These are phyloP conservation scores for Leptodactylus fallax DNA, from an alignment of 2,797 vertebrate species.

Conservation along the genomic window DNA sequence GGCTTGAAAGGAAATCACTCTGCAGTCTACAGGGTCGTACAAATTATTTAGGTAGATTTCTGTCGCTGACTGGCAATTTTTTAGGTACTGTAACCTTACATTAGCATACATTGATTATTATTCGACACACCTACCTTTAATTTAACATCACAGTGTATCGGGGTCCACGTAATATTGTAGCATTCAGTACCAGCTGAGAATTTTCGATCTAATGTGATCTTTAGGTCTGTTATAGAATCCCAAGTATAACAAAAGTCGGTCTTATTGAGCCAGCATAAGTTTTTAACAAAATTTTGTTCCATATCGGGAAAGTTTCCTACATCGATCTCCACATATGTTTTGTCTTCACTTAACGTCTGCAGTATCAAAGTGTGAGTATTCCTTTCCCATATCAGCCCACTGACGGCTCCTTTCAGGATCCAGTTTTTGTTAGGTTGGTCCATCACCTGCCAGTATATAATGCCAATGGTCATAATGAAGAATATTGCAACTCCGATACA, in stretches of 20 bases:
- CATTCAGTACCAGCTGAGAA: conserved; percentile 82
- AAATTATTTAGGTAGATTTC: too few species aligned
- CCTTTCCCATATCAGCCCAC: conserved; percentile 90
- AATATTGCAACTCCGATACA: conserved; percentile 90
- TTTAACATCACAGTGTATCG: conserved; percentile 84
- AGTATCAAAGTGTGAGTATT: conserved; percentile 84
- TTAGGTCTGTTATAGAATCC: conserved; percentile 87
- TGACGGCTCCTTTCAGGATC: conserved; percentile 86
- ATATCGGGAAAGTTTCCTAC: conserved; percentile 82
- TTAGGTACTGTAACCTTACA: too few species aligned
- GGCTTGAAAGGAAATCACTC: too few species aligned
- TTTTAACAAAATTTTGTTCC: conserved; percentile 85
- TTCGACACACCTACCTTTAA: conserved; percentile 80
- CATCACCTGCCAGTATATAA: conserved; percentile 95
- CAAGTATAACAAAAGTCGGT: conserved; percentile 90
- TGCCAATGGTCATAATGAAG: conserved; percentile 93
- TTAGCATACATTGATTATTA: not conserved
- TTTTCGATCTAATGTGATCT: conserved; percentile 79
- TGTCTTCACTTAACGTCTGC: conserved; percentile 83
- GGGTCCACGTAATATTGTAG: conserved; percentile 85
- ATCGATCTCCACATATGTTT: conserved; percentile 81
- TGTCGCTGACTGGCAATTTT: too few species aligned
- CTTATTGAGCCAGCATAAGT: conserved; percentile 88
- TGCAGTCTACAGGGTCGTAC: too few species aligned
- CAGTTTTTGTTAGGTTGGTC: conserved; percentile 92